Percentiles rank a stretch among this genome's conserved stretches.
Conservation (phyloP, 2,888 invertebrate genomes). For the Clistopyga incitator region DNA sequence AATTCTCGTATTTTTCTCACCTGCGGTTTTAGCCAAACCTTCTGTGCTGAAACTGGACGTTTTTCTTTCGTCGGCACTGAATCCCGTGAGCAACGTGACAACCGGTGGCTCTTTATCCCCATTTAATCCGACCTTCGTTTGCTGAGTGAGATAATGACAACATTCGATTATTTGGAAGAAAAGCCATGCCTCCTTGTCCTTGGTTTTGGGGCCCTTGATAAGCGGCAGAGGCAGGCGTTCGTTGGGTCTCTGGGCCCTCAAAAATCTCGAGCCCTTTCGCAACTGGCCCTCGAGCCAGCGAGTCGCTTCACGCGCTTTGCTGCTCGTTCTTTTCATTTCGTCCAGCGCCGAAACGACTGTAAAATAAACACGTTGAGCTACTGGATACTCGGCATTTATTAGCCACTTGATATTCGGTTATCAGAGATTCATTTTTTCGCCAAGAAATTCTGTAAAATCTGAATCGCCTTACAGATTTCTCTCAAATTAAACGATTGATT, state of each 20-base stretch:
- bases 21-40: conserved; percentile 91
- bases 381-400: too few species aligned
- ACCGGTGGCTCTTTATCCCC: conserved; percentile 85
- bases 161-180: conserved; percentile 94
- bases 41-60: conserved; percentile 89
- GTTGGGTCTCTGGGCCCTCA: conserved; percentile 94
- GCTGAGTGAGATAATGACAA: conserved; percentile 90
- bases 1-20: conserved; percentile 81
- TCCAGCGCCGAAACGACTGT: conserved; percentile 95
- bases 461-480: too few species aligned
- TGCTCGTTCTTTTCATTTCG: conserved; percentile 93
- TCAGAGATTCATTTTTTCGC: too few species aligned
- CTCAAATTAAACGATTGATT: background rate
- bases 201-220: conserved; percentile 91
- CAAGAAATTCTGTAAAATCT: too few species aligned
- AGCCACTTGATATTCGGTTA: too few species aligned
- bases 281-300: conserved; percentile 97
- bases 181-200: conserved; percentile 90
- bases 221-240: conserved; percentile 91
- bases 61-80: conserved; percentile 85
- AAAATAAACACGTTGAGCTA: conserved; percentile 69
- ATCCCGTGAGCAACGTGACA: conserved; percentile 92
- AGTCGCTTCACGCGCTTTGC: conserved; percentile 95
- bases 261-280: conserved; percentile 93
- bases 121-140: conserved; percentile 81